Evolutionary conservation across 1,140 invertebrate species (phyloP), one percentile per base, ranked within the genome.

Genomic region (Lerema accius): DNA sequence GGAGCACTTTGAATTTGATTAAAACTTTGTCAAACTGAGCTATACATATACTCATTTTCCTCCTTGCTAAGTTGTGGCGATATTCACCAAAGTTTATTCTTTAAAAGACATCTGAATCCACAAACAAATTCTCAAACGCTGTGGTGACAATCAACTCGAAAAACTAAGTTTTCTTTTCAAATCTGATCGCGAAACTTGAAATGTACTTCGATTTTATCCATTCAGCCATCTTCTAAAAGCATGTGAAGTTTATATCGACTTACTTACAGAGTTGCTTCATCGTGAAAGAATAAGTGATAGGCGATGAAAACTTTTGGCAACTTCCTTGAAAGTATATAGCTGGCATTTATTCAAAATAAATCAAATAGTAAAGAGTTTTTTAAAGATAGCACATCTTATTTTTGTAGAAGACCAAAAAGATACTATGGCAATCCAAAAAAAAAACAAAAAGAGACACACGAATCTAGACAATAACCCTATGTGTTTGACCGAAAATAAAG

Each of bases 111-210:
- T 37, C 35, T 37, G 10, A 37, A 9, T 37, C 35, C 35, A 37
- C 35, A 37, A 37, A 37, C 35, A 37, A 37, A 37, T 37, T 37
- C 35, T 37, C 35, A 37, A 37, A 37, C 35, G 35, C 35, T 7
- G 35, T 37, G 35, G 35, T 37, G 35, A 37, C 35, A 37, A 37
- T 37, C 35, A 11, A 37, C 35, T 37, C 35, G 35, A 37, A 37
- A 37, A 37, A 37, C 35, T 37, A 37, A 37, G 35, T 37, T 37
- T 37, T 37, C 35, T 37, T 37, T 11, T 37, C 35, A 37, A 37
- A 37, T 37, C 35, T 37, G 35, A 37, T 37, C 35, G 35, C 10
- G n/a, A 37, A 37, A 37, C 35, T 37, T 37, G 35, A 37, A 37
- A 37, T 37, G 35, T 37, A 37, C 35, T 37, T 37, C 35, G 35